Evolutionary conservation across 2,797 vertebrate genomes (phyloP), one percentile per base, ranked within the genome.

Genomic region (Brachymystax lenok): DNA sequence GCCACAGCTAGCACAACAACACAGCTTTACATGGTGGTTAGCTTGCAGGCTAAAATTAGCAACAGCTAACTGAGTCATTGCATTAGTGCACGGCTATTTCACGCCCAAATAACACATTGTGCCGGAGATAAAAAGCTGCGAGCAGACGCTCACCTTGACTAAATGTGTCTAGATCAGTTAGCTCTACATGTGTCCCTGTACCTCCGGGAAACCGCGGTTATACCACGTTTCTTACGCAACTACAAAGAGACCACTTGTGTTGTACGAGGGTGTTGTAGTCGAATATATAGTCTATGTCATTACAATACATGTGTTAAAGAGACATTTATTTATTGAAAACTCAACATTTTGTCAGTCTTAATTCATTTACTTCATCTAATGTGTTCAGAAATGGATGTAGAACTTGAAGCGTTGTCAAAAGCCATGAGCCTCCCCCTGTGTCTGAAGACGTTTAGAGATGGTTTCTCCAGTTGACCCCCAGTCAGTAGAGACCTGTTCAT

Each of bases 91-190:
- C 40, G 7, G 17, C 28, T 73, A 73, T 10, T 73, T 61, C n/a
- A 61, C 7, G 21, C 54, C n/a, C 3, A 63, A 59, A 59, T 59
- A 21, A n/a, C 7, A 10, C 2, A 59, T 3, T 19, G 27, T 33
- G 5, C 24, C 8, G 19, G 33, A 30, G 12, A 33, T 68, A 30
- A 30, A 28, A 16, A 67, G 17, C 8, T 67, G 35, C 27, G 1
- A 71, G 33, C 69, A 67, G 69, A 67, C 24, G 85, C 92, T 93
- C 92, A 93, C 92, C 92, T 93, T 93, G 89, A 91, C 85, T 75
- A 69, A 87, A 88, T 83, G 83, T 85, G 8, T 40, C 85, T 88
- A 90, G 93, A 90, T 92, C 90, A 91, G 73, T 87, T 89, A 91
- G 75, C 87, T 85, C 78, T 84, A 83, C 88, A 91, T 92, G 86